A percentile compares a stretch with the other conserved stretches of the same genome.
These are phyloP conservation scores for Neodiprion lecontei DNA, from an alignment of 1,140 invertebrate species.

Conservation along the genomic window DNA sequence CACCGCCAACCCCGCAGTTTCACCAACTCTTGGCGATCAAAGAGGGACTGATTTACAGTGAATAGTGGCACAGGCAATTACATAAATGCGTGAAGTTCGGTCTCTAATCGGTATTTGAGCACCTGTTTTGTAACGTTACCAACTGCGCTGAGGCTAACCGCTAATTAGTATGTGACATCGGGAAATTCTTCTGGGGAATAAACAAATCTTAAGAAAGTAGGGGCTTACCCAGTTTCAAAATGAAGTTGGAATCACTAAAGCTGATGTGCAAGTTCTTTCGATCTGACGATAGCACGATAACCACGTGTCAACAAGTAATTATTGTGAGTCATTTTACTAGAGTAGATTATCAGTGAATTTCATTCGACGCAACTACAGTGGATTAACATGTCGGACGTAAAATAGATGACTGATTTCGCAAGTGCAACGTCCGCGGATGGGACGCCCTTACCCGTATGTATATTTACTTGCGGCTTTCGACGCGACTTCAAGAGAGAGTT, in stretches of 20 bases:
- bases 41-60: background rate
- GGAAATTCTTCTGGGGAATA: background rate
- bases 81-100: background rate
- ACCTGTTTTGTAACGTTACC: background rate
- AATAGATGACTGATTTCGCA: background rate
- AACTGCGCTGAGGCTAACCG: background rate
- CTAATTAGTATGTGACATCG: background rate
- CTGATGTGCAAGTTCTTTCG: too few relatives aligned
- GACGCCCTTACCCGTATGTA: background rate
- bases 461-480: background rate
- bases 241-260: background rate
- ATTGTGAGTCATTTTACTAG: too few relatives aligned
- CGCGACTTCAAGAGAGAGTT: background rate
- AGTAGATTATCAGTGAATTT: background rate
- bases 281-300: too few relatives aligned
- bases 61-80: background rate
- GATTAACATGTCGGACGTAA: background rate
- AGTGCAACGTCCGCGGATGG: background rate
- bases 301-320: too few relatives aligned
- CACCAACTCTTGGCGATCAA: background rate
- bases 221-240: too few relatives aligned
- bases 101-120: background rate
- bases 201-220: background rate
- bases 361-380: background rate
- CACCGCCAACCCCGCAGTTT: background rate